Conservation (phyloP, 2,797 vertebrate species). For the Jordanella pulchra region DNA sequence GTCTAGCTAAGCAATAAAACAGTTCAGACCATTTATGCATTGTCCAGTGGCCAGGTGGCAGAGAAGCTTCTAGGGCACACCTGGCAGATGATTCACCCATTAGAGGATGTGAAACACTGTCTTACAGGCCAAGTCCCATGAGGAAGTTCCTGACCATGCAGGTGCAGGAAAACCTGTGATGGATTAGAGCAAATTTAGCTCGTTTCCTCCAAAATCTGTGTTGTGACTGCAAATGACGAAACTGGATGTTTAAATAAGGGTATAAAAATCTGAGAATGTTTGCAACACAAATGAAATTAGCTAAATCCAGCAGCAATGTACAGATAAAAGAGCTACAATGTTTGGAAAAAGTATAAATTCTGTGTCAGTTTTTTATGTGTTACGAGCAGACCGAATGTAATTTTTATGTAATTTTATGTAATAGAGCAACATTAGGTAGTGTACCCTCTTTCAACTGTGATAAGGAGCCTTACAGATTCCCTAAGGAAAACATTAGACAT, state of each 20-base stretch:
- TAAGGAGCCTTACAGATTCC: no score
- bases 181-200: conserved; percentile 56
- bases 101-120: conserved; percentile 61
- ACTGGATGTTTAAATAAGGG: conserved; percentile 19
- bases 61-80: conserved; percentile 75
- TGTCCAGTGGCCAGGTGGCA: conserved; percentile 68
- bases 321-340: no score
- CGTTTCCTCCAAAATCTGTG: conserved; percentile 44
- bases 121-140: conserved; percentile 55
- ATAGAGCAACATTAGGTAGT: not conserved
- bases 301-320: conserved; percentile 26
- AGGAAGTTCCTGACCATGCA: conserved; percentile 58
- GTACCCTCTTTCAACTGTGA: no score
- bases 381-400: not conserved
- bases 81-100: conserved; percentile 78
- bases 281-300: conserved; percentile 6
- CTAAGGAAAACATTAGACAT: no score
- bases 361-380: not conserved
- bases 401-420: not conserved
- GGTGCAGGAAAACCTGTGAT: conserved; percentile 65
- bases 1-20: conserved; percentile 63
- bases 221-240: conserved; percentile 38
- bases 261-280: conserved; percentile 16
- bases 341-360: not conserved
- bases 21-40: conserved; percentile 67